Evolutionary conservation across 2,797 vertebrate genomes (phyloP), one percentile per base, ranked within the genome.

Genomic region (Huso huso): DNA sequence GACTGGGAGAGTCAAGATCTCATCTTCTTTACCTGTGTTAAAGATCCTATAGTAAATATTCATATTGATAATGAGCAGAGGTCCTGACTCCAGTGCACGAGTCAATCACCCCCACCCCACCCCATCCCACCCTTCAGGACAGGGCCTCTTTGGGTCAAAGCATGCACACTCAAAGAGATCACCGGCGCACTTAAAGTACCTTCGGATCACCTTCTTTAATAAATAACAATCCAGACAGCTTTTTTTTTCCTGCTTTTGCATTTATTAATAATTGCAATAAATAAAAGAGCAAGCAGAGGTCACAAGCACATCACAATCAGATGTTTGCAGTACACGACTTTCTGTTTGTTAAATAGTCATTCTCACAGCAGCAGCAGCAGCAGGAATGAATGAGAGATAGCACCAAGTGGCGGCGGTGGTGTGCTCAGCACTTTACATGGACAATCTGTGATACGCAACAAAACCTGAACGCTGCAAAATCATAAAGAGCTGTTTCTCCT

Each of bases 181-280:
- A 55, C 52, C 52, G 9, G 52, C n/a, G 5, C 52, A 55, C 52
- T 55, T 55, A 77, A 76, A 83, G 82, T 81, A 83, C 69, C 72
- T 66, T 73, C 71, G 64, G 72, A 63, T 70, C 64, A 65, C 72
- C 71, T 70, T 58, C 78, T 69, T 79, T 65, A 78, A 79, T 69
- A 75, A 76, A 55, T 55, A 87, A 81, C 74, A 87, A 88, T 76
- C 78, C 79, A 82, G 81, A 88, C 88, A 85, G n/a, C 78, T 79
- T 79, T 77, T 64, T 72, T 82, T 85, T 6, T 86, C 88, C 86
- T 82, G 81, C 83, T 90, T 93, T 85, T 90, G 86, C 84, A 89
- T 98, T 98, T 98, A 96, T 98, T 97, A 84, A 85, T 89, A 85
- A 87, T 86, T 86, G 88, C 85, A 90, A 89, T 91, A 90, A 89